A percentile compares a stretch with the other conserved stretches of the same genome.
Conservation (phyloP, 2,113 vertebrate species). For the Electrona antarctica region DNA sequence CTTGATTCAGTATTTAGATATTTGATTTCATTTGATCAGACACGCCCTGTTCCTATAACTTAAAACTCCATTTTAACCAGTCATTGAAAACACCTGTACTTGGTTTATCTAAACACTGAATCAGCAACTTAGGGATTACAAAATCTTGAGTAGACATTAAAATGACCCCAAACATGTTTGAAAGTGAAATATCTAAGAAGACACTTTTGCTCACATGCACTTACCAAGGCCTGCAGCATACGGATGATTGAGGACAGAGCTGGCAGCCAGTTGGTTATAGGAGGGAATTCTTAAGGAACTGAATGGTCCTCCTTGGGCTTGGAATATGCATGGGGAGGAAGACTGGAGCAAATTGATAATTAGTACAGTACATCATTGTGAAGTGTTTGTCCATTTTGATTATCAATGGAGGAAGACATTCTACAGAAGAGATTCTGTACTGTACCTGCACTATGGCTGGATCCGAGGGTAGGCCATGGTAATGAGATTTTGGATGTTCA, state of each 20-base stretch:
- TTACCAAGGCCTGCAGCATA: slow-evolving; percentile 92
- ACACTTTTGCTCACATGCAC: slow-evolving; percentile 45
- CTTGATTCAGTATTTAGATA: neutral
- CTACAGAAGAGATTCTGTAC: slow-evolving; percentile 60
- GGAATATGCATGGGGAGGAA: slow-evolving; percentile 84
- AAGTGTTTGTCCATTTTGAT: too few species aligned
- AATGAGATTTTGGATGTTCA: slow-evolving; percentile 87
- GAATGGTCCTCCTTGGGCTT: slow-evolving; percentile 84
- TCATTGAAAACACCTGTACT: too few species aligned
- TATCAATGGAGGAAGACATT: too few species aligned
- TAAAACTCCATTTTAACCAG: neutral
- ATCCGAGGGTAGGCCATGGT: slow-evolving; percentile 87
- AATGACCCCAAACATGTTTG: too few species aligned
- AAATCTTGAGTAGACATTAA: too few species aligned
- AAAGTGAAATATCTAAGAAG: too few species aligned
- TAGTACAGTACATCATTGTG: neutral
- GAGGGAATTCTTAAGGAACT: slow-evolving; percentile 88
- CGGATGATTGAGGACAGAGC: slow-evolving; percentile 89
- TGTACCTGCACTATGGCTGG: slow-evolving; percentile 94
- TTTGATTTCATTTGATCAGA: neutral
- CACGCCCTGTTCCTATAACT: neutral
- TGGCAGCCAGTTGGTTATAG: slow-evolving; percentile 90
- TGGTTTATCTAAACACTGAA: too few species aligned
- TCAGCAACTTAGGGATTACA: neutral
- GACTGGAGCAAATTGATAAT: slow-evolving; percentile 79